Percentiles rank a stretch among this genome's conserved stretches.
These are phyloP conservation scores for Ennomos quercinarius DNA, from an alignment of 2,888 invertebrate genomes.

Conservation along the genomic window DNA sequence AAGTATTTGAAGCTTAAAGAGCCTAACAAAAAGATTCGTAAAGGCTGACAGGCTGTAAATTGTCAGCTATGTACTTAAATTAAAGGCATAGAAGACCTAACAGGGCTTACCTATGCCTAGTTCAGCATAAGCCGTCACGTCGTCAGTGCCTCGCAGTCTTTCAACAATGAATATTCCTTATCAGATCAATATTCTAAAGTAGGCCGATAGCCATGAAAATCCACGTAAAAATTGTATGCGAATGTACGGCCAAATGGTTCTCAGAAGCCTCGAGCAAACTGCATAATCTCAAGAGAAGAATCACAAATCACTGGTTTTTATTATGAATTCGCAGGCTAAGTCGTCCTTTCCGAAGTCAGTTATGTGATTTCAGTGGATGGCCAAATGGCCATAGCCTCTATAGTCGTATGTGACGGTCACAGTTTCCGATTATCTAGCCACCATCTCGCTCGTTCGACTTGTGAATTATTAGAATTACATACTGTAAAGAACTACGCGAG, in stretches of 20 bases:
- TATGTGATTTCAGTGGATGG: constrained; percentile 9
- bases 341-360: constrained; percentile 3
- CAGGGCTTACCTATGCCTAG: too few species aligned
- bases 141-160: not conserved
- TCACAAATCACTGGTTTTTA: constrained; percentile 9
- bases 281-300: constrained; percentile 16
- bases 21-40: too few species aligned
- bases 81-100: too few species aligned
- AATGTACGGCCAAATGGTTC: constrained; percentile 15
- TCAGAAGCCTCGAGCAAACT: constrained; percentile 11
- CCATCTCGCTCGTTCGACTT: not conserved
- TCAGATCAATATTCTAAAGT: constrained; percentile 19
- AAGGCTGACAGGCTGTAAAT: too few species aligned
- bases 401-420: not conserved
- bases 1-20: too few species aligned
- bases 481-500: not conserved
- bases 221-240: constrained; percentile 16
- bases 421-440: not conserved
- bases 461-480: constrained; percentile 1
- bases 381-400: not conserved
- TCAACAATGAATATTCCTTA: constrained; percentile 9
- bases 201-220: constrained; percentile 19
- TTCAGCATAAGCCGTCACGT: too few species aligned
- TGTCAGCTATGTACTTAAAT: too few species aligned
- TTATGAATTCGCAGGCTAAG: constrained; percentile 12